phyloP scores from a whole-genome alignment of 2,888 invertebrate genomes.

The Augochlorella aurata region DNA sequence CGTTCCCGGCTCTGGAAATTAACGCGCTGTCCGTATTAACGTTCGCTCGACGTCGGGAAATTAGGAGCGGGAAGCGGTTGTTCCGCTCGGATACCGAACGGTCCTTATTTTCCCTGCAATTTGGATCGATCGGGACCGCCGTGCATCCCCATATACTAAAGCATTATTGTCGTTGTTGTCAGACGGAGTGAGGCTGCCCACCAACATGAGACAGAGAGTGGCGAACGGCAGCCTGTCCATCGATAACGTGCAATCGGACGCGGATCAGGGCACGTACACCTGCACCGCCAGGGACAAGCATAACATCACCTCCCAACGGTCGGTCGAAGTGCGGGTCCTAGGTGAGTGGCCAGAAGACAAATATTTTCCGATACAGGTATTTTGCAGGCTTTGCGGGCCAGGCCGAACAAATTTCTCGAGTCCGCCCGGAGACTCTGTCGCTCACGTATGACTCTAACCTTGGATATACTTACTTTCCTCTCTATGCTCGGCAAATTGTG shows the following conservation, averaged over 20 bases:
- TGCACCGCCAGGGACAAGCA: conserved; percentile 83
- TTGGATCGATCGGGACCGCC: conserved; percentile 1
- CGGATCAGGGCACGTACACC: conserved; percentile 84
- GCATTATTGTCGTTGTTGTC: conserved; percentile 25
- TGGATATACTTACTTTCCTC: conserved; percentile 4
- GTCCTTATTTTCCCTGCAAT: not conserved
- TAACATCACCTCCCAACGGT: conserved; percentile 81
- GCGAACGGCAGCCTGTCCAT: conserved; percentile 83
- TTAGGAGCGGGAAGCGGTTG: not conserved
- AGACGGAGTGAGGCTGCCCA: conserved; percentile 83
- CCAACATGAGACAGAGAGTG: conserved; percentile 83
- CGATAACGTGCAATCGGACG: conserved; percentile 82
- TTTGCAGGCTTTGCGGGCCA: conserved; percentile 43
- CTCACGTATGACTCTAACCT: conserved; percentile 30
- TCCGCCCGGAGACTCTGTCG: conserved; percentile 22
- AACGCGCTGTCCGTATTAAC: not conserved
- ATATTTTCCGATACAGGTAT: conserved; percentile 46
- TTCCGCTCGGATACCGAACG: not conserved
- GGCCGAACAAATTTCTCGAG: conserved; percentile 28
- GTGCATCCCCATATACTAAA: conserved; percentile 10
- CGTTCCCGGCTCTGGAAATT: not conserved
- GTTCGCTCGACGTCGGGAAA: not conserved
- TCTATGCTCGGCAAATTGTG: conserved; percentile 10
- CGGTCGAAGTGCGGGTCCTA: conserved; percentile 81
- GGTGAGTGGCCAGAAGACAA: conserved; percentile 76